phyloP scores from a whole-genome alignment of 2,797 vertebrate species.

The Poeciliopsis infans region DNA sequence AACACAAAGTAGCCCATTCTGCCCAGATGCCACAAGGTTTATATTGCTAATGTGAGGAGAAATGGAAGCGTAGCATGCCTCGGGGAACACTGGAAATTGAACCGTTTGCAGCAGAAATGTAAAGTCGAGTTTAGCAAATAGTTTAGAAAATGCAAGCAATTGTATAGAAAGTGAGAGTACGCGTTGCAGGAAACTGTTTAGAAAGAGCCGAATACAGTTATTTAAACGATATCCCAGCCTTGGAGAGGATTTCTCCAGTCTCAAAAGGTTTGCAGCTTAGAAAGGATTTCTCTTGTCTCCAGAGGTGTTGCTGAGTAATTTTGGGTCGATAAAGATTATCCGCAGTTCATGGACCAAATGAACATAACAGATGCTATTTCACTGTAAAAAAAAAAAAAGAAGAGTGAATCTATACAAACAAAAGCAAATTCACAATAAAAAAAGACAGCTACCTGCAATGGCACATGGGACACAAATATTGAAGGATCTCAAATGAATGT shows the following conservation, averaged over 20 bases:
- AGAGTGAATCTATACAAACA: background rate
- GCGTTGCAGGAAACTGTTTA: background rate
- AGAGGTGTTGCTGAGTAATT: background rate
- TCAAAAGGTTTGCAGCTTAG: constrained; percentile 9
- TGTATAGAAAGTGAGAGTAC: background rate
- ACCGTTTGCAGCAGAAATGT: background rate
- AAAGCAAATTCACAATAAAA: background rate
- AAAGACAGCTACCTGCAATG: background rate
- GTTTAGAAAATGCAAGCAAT: background rate
- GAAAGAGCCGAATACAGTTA: background rate
- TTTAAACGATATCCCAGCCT: constrained; percentile 19
- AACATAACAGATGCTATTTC: background rate
- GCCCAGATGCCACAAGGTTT: no score
- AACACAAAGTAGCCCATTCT: no score
- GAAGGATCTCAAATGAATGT: no score
- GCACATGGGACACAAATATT: background rate
- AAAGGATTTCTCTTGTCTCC: constrained; percentile 2
- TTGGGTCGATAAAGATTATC: background rate
- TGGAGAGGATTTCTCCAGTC: constrained; percentile 4
- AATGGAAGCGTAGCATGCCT: no score
- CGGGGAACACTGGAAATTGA: no score
- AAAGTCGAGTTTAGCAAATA: background rate
- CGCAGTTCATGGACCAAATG: background rate
- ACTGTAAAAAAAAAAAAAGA: background rate
- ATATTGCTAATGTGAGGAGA: no score